These are phyloP conservation scores for Adela reaumurella DNA, from an alignment of 2,888 invertebrate genomes.

Conservation along the genomic window DNA sequence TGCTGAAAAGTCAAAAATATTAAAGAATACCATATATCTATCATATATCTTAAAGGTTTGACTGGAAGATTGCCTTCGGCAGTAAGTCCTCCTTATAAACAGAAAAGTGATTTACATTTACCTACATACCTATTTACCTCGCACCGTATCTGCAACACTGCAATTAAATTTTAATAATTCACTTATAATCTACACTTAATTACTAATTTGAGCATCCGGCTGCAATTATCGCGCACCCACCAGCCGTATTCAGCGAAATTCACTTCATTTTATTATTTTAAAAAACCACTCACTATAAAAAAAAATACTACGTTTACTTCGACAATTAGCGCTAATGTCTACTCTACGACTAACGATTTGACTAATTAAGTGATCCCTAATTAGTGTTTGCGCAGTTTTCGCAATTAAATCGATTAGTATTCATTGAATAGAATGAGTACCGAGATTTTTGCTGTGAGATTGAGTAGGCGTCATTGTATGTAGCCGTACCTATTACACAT, in stretches of 20 bases:
- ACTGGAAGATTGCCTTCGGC: too few relatives aligned
- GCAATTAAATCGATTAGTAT: constrained; percentile 22
- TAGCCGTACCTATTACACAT: not conserved
- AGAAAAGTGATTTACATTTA: too few relatives aligned
- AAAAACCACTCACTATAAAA: constrained; percentile 43
- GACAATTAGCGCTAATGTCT: constrained; percentile 42
- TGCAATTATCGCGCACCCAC: constrained; percentile 49
- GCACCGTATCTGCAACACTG: too few relatives aligned
- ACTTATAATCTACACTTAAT: constrained; percentile 33
- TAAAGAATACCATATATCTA: too few relatives aligned
- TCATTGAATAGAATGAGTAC: not conserved
- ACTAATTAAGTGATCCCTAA: constrained; percentile 34
- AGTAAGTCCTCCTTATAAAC: too few relatives aligned
- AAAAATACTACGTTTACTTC: constrained; percentile 31
- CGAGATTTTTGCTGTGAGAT: not conserved
- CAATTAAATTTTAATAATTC: not conserved
- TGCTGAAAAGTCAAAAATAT: too few relatives aligned
- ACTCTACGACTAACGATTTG: constrained; percentile 30
- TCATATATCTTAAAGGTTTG: too few relatives aligned
- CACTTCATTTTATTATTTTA: constrained; percentile 16
- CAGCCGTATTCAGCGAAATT: too few relatives aligned
- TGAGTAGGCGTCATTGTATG: not conserved
- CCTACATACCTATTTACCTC: too few relatives aligned
- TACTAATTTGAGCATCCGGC: constrained; percentile 45
- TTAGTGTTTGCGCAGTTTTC: constrained; percentile 23